Evolutionary conservation across 2,888 invertebrate genomes (phyloP).

Genomic region (Tineola bisselliella): DNA sequence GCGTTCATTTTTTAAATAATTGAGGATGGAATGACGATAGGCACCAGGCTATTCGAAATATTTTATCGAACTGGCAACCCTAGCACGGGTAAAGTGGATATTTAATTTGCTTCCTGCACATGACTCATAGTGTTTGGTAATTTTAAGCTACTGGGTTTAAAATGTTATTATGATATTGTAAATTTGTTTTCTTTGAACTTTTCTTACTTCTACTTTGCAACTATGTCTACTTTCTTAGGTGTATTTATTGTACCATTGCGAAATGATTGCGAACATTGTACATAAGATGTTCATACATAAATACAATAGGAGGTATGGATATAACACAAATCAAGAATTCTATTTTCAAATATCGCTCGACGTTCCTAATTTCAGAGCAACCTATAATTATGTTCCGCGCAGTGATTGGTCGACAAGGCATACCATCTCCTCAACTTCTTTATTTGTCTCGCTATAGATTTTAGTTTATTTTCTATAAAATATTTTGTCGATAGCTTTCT

Average conservation of each 20-base stretch:
- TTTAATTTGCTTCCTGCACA: slow-evolving; percentile 50
- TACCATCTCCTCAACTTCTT: slow-evolving; percentile 36
- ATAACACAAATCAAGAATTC: slow-evolving; percentile 49
- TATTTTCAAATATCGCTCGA: slow-evolving; percentile 54
- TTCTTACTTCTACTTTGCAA: too few relatives aligned
- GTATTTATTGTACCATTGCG: too few relatives aligned
- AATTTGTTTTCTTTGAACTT: too few relatives aligned
- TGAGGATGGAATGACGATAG: slow-evolving; percentile 62
- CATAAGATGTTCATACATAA: too few relatives aligned
- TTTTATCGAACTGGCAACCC: slow-evolving; percentile 58
- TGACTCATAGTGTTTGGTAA: slow-evolving; percentile 27
- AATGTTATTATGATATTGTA: too few relatives aligned
- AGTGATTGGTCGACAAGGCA: slow-evolving; percentile 40
- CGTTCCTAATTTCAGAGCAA: slow-evolving; percentile 57
- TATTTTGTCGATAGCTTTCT: not conserved
- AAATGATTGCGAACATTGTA: too few relatives aligned
- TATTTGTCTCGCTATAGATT: slow-evolving; percentile 21
- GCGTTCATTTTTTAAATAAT: slow-evolving; percentile 63
- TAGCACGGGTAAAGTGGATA: slow-evolving; percentile 43
- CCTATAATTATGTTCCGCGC: slow-evolving; percentile 53
- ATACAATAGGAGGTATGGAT: slow-evolving; percentile 5
- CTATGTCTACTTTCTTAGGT: too few relatives aligned
- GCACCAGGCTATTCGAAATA: slow-evolving; percentile 53
- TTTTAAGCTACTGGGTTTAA: not conserved
- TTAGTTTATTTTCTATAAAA: slow-evolving; percentile 13